These are phyloP conservation scores for Calameuta filiformis DNA, from an alignment of 2,888 invertebrate genomes.

Conservation along the genomic window DNA sequence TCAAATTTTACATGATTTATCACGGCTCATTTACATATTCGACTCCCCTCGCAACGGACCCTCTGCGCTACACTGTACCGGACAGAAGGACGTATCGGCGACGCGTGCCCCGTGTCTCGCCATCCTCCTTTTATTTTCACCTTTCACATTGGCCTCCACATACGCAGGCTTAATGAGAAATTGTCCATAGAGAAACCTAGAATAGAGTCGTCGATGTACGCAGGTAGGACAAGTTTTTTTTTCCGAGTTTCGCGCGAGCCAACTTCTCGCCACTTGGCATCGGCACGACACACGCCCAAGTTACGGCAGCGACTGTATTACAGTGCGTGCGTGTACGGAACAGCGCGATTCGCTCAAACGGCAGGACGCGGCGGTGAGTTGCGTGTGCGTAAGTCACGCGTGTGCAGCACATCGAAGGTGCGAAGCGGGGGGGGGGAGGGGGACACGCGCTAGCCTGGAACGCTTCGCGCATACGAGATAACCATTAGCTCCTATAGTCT, in stretches of 20 bases:
- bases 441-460: constrained; percentile 56
- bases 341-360: not conserved
- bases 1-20: constrained; percentile 55
- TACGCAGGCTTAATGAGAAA: not conserved
- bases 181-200: constrained; percentile 13
- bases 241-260: constrained; percentile 17
- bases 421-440: constrained; percentile 26
- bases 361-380: not conserved
- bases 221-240: constrained; percentile 40
- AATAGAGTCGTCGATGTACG: constrained; percentile 40
- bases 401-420: constrained; percentile 17
- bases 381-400: constrained; percentile 4
- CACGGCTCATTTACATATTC: constrained; percentile 46
- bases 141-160: not conserved
- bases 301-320: not conserved
- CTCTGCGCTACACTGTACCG: not conserved
- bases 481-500: not conserved
- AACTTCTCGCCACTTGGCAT: constrained; percentile 6
- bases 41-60: constrained; percentile 9
- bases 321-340: not conserved
- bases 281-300: not conserved
- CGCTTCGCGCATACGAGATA: constrained; percentile 50
- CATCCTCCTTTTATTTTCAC: not conserved
- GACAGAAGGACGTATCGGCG: not conserved
- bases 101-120: not conserved